Base-by-base conservation (phyloP, 2,113 vertebrate species). In the Stegastes partitus region DNA sequence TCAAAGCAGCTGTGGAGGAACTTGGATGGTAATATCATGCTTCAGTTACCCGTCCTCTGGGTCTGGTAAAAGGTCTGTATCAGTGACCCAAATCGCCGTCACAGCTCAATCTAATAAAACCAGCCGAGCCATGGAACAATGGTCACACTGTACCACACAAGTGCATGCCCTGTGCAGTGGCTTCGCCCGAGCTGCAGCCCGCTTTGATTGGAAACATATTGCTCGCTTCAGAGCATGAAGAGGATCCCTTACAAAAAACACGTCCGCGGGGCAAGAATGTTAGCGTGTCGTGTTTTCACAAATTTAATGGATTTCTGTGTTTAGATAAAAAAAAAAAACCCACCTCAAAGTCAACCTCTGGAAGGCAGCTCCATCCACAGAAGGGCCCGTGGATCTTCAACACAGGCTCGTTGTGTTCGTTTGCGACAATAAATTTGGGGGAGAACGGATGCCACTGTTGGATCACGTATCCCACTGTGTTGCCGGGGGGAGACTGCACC, bases 261-360 rank as follows among this genome's bases (percentile, higher is more conserved):
- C 25, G 28, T 39, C 79, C 63, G 58, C 62, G 55, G 69, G 67
- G 67, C 1, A 16, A 44, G 47, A 79, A 23, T 62, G 57, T 67
- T 39, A 66, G 68, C 28, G 12, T 71, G 77, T 69, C 59, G 4
- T 81, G 77, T 76, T 80, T 86, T 61, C 58, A 76, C 61, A 64
- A 61, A 72, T 83, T 69, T 44, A 77, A 82, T 34, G 21, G 55
- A 57, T 82, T 45, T 74, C 49, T 55, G 14, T 72, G 81, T 87
- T 85, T 57, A 71, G 76, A 61, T 44, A 53, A 3, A 3, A 28
- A 28, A 28, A 28, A 7, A 34, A 34, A 82, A 81, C 68, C 19
- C 82, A 98, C 98, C 96, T 98, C 95, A 94, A 99, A 99, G 87
- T 98, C 83, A 82, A 98, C 25, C 49, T 98, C 96, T 64, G 91